Conservation (phyloP, 2,113 vertebrate species). For the Melanerpes formicivorus region DNA sequence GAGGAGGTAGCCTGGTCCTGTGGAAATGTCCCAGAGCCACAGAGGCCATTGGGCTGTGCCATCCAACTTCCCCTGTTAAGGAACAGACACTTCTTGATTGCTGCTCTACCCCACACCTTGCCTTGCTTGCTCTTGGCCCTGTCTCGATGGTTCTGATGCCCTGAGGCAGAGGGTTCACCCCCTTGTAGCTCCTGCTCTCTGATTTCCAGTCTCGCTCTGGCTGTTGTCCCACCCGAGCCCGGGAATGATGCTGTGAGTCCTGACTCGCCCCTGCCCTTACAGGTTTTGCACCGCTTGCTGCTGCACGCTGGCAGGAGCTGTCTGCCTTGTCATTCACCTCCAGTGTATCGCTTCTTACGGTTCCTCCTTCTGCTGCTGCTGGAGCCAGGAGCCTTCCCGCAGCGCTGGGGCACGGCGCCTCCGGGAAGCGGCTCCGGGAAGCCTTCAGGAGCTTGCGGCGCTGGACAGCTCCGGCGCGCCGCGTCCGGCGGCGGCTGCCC, state of each 20-base stretch:
- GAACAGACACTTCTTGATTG: background rate
- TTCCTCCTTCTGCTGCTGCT: accelerated
- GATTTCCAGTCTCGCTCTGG: accelerated
- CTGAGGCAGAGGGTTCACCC: background rate
- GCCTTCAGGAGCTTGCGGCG: constrained; percentile 35
- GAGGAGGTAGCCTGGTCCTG: background rate
- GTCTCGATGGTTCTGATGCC: background rate
- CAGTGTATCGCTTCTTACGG: background rate
- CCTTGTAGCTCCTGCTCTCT: accelerated
- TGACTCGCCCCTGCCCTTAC: background rate
- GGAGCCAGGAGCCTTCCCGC: accelerated
- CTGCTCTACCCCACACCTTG: too few species aligned
- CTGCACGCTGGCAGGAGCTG: accelerated
- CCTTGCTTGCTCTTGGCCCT: background rate
- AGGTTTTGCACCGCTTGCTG: accelerated
- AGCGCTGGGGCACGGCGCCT: too few species aligned
- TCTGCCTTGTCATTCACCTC: background rate
- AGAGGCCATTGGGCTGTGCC: background rate
- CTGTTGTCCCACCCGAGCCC: background rate
- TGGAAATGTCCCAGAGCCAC: accelerated
- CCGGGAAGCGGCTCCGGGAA: background rate
- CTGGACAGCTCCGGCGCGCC: constrained; percentile 54
- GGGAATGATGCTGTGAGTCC: background rate
- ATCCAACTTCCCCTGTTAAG: accelerated
- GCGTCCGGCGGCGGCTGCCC: too few species aligned